Conservation (phyloP, 2,888 invertebrate genomes). For the Pseudococcus jackbeardsleyi region DNA sequence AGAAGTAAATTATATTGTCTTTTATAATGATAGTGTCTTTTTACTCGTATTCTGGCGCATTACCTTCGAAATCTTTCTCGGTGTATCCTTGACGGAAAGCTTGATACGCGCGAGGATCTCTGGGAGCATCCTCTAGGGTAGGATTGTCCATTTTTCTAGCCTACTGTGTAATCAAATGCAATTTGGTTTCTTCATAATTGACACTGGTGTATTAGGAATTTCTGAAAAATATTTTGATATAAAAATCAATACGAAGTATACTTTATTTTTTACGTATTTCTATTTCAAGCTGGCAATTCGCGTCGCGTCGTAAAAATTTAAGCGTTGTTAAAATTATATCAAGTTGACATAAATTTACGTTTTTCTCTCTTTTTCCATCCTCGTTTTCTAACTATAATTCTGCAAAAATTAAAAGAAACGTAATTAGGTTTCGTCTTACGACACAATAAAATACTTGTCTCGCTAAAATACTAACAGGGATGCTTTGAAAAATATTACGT, state of each 20-base stretch:
- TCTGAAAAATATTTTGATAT: not conserved
- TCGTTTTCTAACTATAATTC: not conserved
- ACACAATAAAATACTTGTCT: not conserved
- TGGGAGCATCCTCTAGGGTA: conserved; percentile 84
- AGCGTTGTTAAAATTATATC: not conserved
- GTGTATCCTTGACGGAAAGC: conserved; percentile 83
- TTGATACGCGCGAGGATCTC: conserved; percentile 87
- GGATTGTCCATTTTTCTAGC: conserved; percentile 46
- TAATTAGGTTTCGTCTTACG: not conserved
- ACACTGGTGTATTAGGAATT: not conserved
- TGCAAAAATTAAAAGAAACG: not conserved
- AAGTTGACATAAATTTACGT: not conserved
- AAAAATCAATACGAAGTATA: not conserved
- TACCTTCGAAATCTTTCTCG: conserved; percentile 92
- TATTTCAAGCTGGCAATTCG: not conserved
- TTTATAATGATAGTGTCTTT: not conserved
- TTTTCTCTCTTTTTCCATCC: not conserved
- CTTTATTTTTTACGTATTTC: not conserved
- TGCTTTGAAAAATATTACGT: not conserved
- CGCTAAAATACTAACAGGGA: not conserved
- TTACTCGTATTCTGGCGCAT: conserved; percentile 56
- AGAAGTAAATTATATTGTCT: conserved; percentile 1
- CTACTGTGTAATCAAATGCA: conserved; percentile 18
- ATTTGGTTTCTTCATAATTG: conserved; percentile 28
- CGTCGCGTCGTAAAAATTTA: not conserved